Base-by-base conservation (phyloP, 2,113 vertebrate species). In the Ophiodon elongatus region DNA sequence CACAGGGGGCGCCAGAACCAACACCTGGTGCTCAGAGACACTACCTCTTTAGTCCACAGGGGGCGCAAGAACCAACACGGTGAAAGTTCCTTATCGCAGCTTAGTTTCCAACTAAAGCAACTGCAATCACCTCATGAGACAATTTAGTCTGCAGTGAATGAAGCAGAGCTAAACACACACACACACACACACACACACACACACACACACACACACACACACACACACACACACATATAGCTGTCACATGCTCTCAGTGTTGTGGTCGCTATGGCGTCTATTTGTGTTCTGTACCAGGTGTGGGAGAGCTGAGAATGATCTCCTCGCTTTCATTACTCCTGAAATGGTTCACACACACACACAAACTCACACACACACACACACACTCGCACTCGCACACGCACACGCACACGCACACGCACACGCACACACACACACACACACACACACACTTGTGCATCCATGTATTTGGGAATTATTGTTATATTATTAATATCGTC, bases 271-370 rank as follows among this genome's bases (percentile, higher is more conserved):
- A 9, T 13, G 17, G 43, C 43, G 0, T 83, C 86, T 88, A 88
- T 91, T 91, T 87, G 70, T 83, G 88, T 88, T 76, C 84, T 79
- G 88, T 65, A 87, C 80, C 88, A 90, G 88, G 88, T 90, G 90
- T 86, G 82, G 35, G 82, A 73, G 84, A 62, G 85, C 52, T 13
- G 60, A 65, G 81, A 82, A 81, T 86, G 88, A 90, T 90, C 71
- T 76, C 63, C 43, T 35, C 14, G 11, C 76, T 72, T 82, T 89
- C 67, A 88, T 85, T 80, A 33, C 37, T 11, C 45, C 45, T 35
- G 33, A 73, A 78, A 80, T 52, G 65, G 45, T 69, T 76, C 8
- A 66, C 54, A 45, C 60, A 52, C 37, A 35, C 67, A 31, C 50
- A 65, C 45, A 47, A 56, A 57, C 43, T 33, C 66, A 54, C 64